Evolutionary conservation across 2,113 vertebrate species (phyloP).

Genomic region (Gobiocypris rarus): DNA sequence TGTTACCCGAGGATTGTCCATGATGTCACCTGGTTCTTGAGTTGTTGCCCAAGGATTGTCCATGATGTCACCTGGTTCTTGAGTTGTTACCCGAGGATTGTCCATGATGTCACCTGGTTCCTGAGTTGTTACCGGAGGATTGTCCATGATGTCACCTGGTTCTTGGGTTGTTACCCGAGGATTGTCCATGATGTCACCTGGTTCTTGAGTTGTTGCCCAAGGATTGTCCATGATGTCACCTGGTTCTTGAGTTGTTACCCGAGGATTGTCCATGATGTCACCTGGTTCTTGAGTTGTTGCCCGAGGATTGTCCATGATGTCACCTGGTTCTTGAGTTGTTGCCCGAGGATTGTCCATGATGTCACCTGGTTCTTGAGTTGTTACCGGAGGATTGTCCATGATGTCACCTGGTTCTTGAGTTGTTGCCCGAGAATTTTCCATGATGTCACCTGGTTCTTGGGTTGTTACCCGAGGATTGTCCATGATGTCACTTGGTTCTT

Average conservation of each 20-base stretch:
- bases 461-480: not conserved
- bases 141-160: not conserved
- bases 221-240: not conserved
- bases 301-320: fast-evolving
- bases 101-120: not conserved
- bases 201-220: not conserved
- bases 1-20: fast-evolving
- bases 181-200: not conserved
- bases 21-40: not conserved
- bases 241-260: not conserved
- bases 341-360: fast-evolving
- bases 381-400: fast-evolving
- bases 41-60: not conserved
- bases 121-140: fast-evolving
- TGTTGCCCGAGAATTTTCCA: fast-evolving
- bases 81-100: fast-evolving
- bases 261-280: not conserved
- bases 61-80: not conserved
- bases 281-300: not conserved
- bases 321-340: not conserved
- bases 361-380: not conserved
- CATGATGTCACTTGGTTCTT: not conserved
- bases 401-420: not conserved
- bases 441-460: not conserved
- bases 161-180: fast-evolving